Evolutionary conservation across 37 sponge, comb jelly and placozoan species (phyloP), one percentile per base, ranked within the genome.

Genomic region (Geodia barretti): DNA sequence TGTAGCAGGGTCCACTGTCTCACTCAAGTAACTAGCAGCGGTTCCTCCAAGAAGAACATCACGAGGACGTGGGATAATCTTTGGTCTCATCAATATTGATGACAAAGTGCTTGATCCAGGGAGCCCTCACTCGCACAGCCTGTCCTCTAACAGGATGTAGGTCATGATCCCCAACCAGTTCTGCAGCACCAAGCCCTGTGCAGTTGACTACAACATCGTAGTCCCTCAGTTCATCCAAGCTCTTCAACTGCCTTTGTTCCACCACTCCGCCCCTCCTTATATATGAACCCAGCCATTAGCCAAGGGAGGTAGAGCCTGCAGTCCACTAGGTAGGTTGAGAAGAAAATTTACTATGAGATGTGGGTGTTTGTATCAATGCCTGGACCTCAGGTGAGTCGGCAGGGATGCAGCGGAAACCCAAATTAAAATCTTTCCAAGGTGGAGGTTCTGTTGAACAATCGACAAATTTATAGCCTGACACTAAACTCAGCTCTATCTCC

Each of bases 141-240:
- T 95, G 89, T 0, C 95, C 95, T 62, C 79, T 58, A 20, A 78
- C 79, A 28, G 95, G 95, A 1, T 70, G 31, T 29, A 91, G 26
- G 7, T 19, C 29, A 0, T 42, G 9, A 41, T 95, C 92, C 37
- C 34, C 63, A n/a, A 77, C 39, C n/a, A 95, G 75, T 25, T 79
- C 62, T 32, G 69, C 30, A 1, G 95, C 61, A 4, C 85, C 91
- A 17, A 94, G 62, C 62, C 95, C 95, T 25, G 92, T 88, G 78
- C 95, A 95, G 76, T 95, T 95, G 54, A 95, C 60, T 32, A 91
- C 83, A 1, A 95, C 25, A 41, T 85, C 84, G 60, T 88, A 85
- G 20, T 30, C 26, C 3, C 24, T 31, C 11, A 90, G 70, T 31
- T 87, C 73, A 21, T 83, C 60, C 0, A 94, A 40, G 20, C 32